Percentiles rank a stretch among this genome's conserved stretches.
Evolutionary conservation across 2,888 invertebrate species (phyloP).

Genomic region (Bibio marci): DNA sequence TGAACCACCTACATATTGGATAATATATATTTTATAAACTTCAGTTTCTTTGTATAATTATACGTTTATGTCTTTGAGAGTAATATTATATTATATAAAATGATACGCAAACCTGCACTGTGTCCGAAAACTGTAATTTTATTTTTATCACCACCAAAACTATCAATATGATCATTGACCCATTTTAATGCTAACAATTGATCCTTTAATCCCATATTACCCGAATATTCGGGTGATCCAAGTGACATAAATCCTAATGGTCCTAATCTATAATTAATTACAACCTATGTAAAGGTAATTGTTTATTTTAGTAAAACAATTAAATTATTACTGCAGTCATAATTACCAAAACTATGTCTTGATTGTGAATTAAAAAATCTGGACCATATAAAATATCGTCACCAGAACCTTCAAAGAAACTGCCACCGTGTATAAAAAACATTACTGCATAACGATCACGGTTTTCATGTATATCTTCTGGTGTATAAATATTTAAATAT

Average conservation of each 20-base stretch:
- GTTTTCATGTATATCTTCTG: conserved; percentile 19
- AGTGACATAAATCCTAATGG: conserved; percentile 45
- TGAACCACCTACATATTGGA: conserved; percentile 34
- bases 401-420: not conserved
- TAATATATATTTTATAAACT: not conserved
- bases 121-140: conserved; percentile 49
- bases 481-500: conserved; percentile 44
- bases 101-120: conserved; percentile 50
- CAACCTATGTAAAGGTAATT: conserved; percentile 14
- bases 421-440: conserved; percentile 4
- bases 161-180: conserved; percentile 45
- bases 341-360: conserved; percentile 2
- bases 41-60: not conserved
- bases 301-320: too few species aligned
- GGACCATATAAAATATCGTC: conserved; percentile 2
- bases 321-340: too few species aligned
- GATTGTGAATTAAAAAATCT: conserved; percentile 2
- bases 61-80: too few species aligned
- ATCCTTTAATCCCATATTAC: conserved; percentile 59
- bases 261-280: conserved; percentile 51
- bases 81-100: not conserved
- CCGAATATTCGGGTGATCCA: conserved; percentile 55
- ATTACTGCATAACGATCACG: conserved; percentile 25
- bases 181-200: conserved; percentile 52
- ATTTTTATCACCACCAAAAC: conserved; percentile 52